Percentiles rank a stretch among this genome's conserved stretches.
Evolutionary conservation across 2,888 invertebrate genomes (phyloP).

Genomic region (Sclerodermus sp.): DNA sequence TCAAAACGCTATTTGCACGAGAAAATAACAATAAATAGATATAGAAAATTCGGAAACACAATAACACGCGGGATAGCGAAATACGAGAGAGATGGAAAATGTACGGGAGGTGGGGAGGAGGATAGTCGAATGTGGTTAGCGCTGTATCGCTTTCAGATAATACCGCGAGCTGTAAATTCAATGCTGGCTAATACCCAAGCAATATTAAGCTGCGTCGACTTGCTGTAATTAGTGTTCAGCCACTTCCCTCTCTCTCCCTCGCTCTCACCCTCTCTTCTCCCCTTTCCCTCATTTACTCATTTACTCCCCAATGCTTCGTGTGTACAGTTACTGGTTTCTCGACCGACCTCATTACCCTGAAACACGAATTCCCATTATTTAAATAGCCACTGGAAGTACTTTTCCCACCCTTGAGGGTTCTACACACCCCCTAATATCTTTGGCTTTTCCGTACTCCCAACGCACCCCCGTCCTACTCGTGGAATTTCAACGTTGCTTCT

Average conservation of each 20-base stretch:
- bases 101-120: too few relatives aligned
- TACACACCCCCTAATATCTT: neutral
- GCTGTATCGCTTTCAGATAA: neutral
- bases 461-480: too few relatives aligned
- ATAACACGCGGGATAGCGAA: too few relatives aligned
- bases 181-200: neutral
- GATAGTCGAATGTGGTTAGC: too few relatives aligned
- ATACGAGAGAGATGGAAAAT: too few relatives aligned
- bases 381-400: constrained; percentile 1
- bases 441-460: too few relatives aligned
- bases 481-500: too few relatives aligned
- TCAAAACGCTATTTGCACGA: too few relatives aligned
- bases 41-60: too few relatives aligned
- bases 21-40: too few relatives aligned
- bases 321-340: constrained; percentile 9
- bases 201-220: neutral
- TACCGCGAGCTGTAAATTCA: neutral
- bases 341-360: constrained; percentile 12
- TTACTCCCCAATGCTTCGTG: constrained; percentile 6
- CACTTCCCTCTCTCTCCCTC: neutral
- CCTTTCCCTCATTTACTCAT: neutral
- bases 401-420: constrained; percentile 1
- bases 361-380: constrained; percentile 17
- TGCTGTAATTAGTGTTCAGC: neutral
- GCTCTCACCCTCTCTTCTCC: neutral